These are phyloP conservation scores for Acleris laterana DNA, from an alignment of 2,888 invertebrate species.

Conservation along the genomic window DNA sequence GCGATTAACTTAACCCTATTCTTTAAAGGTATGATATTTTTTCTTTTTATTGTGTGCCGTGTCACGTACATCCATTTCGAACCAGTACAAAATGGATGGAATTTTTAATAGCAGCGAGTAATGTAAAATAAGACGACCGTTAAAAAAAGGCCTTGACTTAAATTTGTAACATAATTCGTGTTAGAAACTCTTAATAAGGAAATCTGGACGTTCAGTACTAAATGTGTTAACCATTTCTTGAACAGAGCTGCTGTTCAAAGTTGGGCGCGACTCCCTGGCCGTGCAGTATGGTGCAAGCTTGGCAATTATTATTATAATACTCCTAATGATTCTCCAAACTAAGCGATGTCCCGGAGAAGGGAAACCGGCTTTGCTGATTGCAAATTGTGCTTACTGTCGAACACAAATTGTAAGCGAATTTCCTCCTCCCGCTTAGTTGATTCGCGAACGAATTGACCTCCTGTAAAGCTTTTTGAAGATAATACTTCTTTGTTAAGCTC, in stretches of 20 bases:
- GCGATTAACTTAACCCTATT: too few relatives aligned
- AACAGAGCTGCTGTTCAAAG: slow-evolving; percentile 22
- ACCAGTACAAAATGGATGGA: too few relatives aligned
- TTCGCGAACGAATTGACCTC: slow-evolving; percentile 63
- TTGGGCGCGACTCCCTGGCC: slow-evolving; percentile 12
- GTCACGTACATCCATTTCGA: too few relatives aligned
- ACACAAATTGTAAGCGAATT: slow-evolving; percentile 74
- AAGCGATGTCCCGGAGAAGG: slow-evolving; percentile 51
- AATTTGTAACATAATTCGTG: too few relatives aligned
- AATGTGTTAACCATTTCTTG: slow-evolving; percentile 11
- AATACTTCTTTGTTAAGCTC: slow-evolving; percentile 27
- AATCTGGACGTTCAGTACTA: too few relatives aligned
- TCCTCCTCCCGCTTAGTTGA: slow-evolving; percentile 59
- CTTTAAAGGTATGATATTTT: too few relatives aligned
- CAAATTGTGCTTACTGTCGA: slow-evolving; percentile 76
- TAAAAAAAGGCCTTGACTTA: too few relatives aligned
- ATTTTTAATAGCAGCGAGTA: too few relatives aligned
- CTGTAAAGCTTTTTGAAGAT: slow-evolving; percentile 50
- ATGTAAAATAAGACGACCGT: too few relatives aligned
- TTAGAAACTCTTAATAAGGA: too few relatives aligned
- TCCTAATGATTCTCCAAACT: slow-evolving; percentile 60
- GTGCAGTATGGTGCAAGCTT: slow-evolving; percentile 7
- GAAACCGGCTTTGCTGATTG: slow-evolving; percentile 76
- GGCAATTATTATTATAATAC: slow-evolving; percentile 36
- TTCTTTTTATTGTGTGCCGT: too few relatives aligned